Evolutionary conservation across 2,113 vertebrate species (phyloP).

Genomic region (Pseudolaguvia tuberculata): DNA sequence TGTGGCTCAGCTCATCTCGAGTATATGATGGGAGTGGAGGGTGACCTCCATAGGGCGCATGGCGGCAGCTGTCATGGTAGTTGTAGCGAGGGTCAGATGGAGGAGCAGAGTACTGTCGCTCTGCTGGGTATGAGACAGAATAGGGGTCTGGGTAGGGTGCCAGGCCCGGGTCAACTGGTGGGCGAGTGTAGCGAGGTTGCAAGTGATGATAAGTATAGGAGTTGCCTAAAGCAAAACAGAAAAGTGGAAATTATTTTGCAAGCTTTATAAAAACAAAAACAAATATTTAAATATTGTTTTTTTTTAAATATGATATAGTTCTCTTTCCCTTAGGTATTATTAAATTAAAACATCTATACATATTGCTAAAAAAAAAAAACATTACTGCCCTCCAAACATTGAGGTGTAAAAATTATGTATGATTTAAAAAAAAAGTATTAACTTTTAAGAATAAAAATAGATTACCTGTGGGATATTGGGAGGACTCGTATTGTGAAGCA

Average conservation of each 20-base stretch:
- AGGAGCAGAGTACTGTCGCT: slow-evolving; percentile 76
- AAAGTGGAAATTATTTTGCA: not conserved
- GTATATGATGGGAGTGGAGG: slow-evolving; percentile 77
- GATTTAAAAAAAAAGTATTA: not conserved
- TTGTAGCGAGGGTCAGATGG: slow-evolving; percentile 74
- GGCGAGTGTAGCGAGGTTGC: slow-evolving; percentile 74
- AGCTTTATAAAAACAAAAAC: not conserved
- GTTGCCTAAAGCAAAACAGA: slow-evolving; percentile 69
- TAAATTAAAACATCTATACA: too few species aligned
- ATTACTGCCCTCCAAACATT: not conserved
- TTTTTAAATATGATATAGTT: too few species aligned
- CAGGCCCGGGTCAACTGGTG: slow-evolving; percentile 71
- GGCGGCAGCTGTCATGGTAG: slow-evolving; percentile 81
- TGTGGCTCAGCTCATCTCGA: slow-evolving; percentile 82
- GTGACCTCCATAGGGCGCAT: slow-evolving; percentile 70
- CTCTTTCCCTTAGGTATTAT: too few species aligned
- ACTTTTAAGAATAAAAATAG: not conserved
- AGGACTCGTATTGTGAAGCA: slow-evolving; percentile 82
- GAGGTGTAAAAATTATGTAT: not conserved
- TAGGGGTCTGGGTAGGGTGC: slow-evolving; percentile 85
- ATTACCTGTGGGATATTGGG: slow-evolving; percentile 80
- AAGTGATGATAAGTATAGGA: slow-evolving; percentile 81
- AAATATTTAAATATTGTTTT: too few species aligned
- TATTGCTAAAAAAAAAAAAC: not conserved
- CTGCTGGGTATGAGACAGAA: slow-evolving; percentile 70